Conservation (phyloP, 2,113 vertebrate species). For the Atherinomorus stipes region DNA sequence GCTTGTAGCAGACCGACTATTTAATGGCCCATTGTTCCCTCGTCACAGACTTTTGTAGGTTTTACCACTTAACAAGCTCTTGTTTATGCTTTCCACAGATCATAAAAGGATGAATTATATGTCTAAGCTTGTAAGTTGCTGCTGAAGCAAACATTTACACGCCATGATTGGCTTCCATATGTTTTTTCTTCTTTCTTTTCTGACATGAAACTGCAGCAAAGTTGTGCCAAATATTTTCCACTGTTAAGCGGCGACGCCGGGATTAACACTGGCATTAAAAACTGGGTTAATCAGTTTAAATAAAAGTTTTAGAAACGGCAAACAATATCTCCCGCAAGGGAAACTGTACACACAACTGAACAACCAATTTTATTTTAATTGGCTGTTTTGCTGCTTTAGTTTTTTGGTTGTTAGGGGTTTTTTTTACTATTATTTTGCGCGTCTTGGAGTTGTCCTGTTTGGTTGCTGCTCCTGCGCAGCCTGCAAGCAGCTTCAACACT, state of each 20-base stretch:
- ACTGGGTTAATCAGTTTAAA: slow-evolving; percentile 12
- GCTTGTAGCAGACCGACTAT: slow-evolving; percentile 68
- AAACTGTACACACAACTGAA: slow-evolving; percentile 44
- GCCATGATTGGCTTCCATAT: neutral
- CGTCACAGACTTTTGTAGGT: slow-evolving; percentile 63
- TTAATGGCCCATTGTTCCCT: slow-evolving; percentile 86
- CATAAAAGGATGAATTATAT: slow-evolving; percentile 38
- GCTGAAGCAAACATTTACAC: slow-evolving; percentile 3
- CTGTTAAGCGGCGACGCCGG: neutral
- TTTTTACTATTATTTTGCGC: neutral
- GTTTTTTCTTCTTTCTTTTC: neutral
- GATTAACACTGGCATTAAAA: slow-evolving; percentile 15
- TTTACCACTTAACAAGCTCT: slow-evolving; percentile 68
- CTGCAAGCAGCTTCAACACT: slow-evolving; percentile 18
- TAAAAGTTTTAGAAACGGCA: slow-evolving; percentile 9
- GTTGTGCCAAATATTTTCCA: neutral
- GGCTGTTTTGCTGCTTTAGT: too few relatives aligned
- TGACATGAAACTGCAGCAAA: slow-evolving; percentile 4
- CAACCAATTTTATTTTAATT: neutral
- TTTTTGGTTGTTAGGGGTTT: too few relatives aligned
- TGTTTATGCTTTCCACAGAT: slow-evolving; percentile 47
- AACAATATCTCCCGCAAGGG: neutral
- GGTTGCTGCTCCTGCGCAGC: neutral
- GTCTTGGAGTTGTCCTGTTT: neutral
- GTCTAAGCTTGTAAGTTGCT: neutral